phyloP scores from a whole-genome alignment of 2,888 invertebrate genomes.

The Teleogryllus oceanicus region DNA sequence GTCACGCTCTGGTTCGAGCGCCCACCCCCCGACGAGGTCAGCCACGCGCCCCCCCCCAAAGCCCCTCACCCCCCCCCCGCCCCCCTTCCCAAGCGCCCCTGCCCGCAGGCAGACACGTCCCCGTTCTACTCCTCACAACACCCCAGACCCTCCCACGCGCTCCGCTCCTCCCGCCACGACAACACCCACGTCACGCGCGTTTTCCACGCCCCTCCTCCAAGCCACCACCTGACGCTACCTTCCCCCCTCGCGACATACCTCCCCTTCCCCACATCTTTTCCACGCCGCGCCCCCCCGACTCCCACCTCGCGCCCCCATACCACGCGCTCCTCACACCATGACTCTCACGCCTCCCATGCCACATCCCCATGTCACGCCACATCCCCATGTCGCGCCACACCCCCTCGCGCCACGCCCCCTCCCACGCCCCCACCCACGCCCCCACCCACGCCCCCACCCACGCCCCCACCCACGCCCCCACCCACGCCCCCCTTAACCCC shows the following conservation, averaged over 20 bases:
- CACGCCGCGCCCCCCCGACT: background rate
- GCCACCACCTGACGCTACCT: background rate
- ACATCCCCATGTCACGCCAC: too few species aligned
- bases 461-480: too few species aligned
- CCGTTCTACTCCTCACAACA: too few species aligned
- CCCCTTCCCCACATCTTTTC: background rate
- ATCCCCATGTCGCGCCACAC: too few species aligned
- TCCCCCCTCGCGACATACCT: background rate
- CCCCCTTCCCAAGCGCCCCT: background rate
- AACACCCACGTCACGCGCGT: background rate
- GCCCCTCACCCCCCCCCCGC: background rate
- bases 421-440: too few species aligned
- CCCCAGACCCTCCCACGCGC: background rate
- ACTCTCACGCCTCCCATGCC: too few species aligned
- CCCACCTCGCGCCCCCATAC: background rate
- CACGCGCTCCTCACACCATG: too few species aligned
- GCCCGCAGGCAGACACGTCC: too few species aligned
- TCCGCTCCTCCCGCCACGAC: background rate
- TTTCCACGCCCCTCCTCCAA: background rate
- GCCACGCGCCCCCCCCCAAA: background rate
- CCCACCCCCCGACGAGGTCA: background rate
- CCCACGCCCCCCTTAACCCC: too few species aligned
- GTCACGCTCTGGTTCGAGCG: conserved; percentile 1
- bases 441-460: too few species aligned
- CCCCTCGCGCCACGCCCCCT: too few species aligned